phyloP scores from a whole-genome alignment of 2,113 vertebrate genomes.

The Laticauda laticaudata region DNA sequence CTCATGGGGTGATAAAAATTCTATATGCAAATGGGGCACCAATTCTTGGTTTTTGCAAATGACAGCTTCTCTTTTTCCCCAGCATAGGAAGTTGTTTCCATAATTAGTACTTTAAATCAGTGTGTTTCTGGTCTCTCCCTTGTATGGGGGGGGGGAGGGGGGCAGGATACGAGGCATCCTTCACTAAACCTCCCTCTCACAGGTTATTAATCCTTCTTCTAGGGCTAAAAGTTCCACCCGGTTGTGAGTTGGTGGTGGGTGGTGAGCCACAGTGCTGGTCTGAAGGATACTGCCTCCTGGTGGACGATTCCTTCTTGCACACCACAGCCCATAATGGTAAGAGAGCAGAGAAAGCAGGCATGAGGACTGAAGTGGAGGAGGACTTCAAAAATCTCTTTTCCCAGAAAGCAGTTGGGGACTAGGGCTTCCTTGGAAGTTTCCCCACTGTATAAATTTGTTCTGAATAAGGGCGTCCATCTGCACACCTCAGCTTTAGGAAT shows the following conservation, averaged over 20 bases:
- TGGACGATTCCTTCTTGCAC: conserved; percentile 69
- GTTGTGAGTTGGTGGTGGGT: conserved; percentile 68
- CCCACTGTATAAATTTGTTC: background rate
- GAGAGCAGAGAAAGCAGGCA: background rate
- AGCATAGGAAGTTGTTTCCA: background rate
- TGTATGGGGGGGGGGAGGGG: background rate
- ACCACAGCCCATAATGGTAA: conserved; percentile 68
- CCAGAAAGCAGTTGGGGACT: background rate
- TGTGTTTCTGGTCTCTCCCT: background rate
- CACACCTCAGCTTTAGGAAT: background rate
- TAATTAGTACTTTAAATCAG: background rate
- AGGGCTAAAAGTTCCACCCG: conserved; percentile 66
- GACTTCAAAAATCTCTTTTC: background rate
- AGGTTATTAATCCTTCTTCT: conserved; percentile 8
- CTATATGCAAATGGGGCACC: background rate
- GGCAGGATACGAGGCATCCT: background rate
- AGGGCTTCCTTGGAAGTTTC: background rate
- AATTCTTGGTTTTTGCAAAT: background rate
- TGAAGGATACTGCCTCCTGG: conserved; percentile 66
- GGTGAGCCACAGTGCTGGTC: conserved; percentile 71
- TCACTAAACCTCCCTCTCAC: background rate
- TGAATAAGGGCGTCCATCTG: background rate
- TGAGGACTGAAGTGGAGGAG: background rate
- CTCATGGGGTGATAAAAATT: background rate
- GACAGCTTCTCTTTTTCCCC: background rate